Base-by-base conservation (phyloP, 2,888 invertebrate genomes). In the Microplitis deprimator region DNA sequence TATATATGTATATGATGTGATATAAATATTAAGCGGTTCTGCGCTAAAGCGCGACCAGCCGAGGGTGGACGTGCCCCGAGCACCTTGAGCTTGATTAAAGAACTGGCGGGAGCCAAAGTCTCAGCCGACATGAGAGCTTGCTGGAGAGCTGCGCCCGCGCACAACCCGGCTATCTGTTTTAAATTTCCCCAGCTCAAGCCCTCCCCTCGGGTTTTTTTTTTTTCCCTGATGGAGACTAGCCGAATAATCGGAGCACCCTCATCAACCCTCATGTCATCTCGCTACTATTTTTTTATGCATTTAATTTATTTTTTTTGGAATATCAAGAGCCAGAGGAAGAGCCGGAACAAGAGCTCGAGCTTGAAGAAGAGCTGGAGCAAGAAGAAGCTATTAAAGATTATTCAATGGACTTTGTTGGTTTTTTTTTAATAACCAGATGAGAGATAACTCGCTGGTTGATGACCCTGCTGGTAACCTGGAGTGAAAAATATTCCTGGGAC, bases 81-180 rank as follows among this genome's bases (percentile, higher is more conserved):
- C 72, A 17, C 72, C 64, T 72, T 84, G 85, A 86, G 85, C 83
- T 83, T 85, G 84, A 82, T 83, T 85, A 84, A 84, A 84, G 85
- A 83, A 88, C 87, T 87, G 85, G 83, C 84, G 84, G 83, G 84
- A 80, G 81, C 29, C 29, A 29, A 29, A 29, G 29, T 29, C 29
- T 29, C 29, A 29, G 29, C 78, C 50, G 50, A 50, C 50, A 50
- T 50, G 50, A 29, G 29, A 29, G 29, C 29, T 29, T 29, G 29
- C 29, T 29, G 29, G 29, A 29, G 29, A 29, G 29, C 29, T 29
- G 50, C 50, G 50, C 13, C 8, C 13, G 50, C 50, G 50, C 50
- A 50, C 50, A 50, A 50, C 50, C 50, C 50, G 2, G 13, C 50
- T 50, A 50, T 50, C 50, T 50, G 50, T 50, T 50, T 50, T 50